Evolutionary conservation across 2,113 vertebrate species (phyloP).

Genomic region (Crotalus tigris): DNA sequence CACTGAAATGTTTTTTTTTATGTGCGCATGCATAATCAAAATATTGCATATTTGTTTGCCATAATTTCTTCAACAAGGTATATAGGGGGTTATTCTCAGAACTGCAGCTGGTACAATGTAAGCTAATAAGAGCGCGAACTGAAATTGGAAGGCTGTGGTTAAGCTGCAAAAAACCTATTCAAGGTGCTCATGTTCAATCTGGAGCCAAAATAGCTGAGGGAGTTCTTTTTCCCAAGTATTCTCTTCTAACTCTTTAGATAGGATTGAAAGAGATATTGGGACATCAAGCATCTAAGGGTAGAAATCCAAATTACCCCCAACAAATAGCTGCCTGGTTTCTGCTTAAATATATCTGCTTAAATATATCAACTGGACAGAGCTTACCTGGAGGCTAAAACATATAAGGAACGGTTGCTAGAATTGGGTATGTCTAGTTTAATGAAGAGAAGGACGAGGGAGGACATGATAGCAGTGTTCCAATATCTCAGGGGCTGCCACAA

Average conservation of each 20-base stretch:
- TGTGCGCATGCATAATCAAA: background rate
- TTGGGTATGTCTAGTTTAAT: too few relatives aligned
- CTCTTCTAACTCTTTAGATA: background rate
- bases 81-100: background rate
- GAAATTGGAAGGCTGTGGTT: background rate
- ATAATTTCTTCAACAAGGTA: background rate
- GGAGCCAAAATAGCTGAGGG: background rate
- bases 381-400: background rate
- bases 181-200: background rate
- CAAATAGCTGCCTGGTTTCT: background rate
- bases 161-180: background rate
- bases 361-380: background rate
- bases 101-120: background rate
- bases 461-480: too few relatives aligned
- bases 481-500: too few relatives aligned
- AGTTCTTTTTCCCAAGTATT: background rate
- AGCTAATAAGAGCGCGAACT: background rate
- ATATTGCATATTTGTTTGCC: background rate
- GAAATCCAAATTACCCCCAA: background rate
- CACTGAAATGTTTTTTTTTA: background rate
- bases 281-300: background rate
- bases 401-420: too few relatives aligned
- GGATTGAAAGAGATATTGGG: background rate
- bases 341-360: background rate
- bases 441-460: too few relatives aligned